phyloP scores from a whole-genome alignment of 92 coral and sea anemone genomes.

The Actinernus sp. region DNA sequence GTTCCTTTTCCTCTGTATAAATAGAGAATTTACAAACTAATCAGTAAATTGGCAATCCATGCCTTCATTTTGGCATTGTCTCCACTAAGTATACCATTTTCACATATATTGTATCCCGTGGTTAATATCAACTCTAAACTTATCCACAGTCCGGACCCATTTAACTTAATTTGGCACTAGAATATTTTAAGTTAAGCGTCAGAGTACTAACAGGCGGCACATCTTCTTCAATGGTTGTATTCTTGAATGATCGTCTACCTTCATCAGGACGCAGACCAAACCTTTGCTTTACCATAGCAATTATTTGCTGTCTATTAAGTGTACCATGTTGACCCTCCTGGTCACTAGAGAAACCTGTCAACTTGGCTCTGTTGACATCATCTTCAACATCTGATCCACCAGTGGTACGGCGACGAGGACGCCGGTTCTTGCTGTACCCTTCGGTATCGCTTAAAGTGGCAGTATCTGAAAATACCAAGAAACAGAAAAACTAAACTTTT shows the following conservation, averaged over 20 bases:
- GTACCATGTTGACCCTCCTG: slow-evolving; percentile 72
- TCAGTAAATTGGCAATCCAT: no score
- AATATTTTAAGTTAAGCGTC: no score
- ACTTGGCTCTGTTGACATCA: slow-evolving; percentile 73
- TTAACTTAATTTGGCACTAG: no score
- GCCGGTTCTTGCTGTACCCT: slow-evolving; percentile 72
- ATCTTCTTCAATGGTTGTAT: slow-evolving; percentile 67
- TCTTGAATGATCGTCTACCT: slow-evolving; percentile 21
- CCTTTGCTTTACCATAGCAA: slow-evolving; percentile 88
- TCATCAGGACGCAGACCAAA: slow-evolving; percentile 87
- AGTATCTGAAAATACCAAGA: slow-evolving; percentile 57
- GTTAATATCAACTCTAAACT: no score
- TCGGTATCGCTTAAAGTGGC: slow-evolving; percentile 90
- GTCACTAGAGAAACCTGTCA: slow-evolving; percentile 80
- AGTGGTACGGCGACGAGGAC: slow-evolving; percentile 87
- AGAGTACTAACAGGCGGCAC: slow-evolving; percentile 18
- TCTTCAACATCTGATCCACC: slow-evolving; percentile 78
- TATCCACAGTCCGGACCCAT: no score
- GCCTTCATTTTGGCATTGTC: no score
- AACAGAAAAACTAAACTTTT: not conserved
- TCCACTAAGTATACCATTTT: no score
- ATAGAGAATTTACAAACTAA: no score
- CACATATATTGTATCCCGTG: no score
- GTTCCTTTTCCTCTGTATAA: no score
- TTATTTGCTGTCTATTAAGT: slow-evolving; percentile 78